Conservation (phyloP, 2,888 invertebrate genomes). For the Tribolium freemani region DNA sequence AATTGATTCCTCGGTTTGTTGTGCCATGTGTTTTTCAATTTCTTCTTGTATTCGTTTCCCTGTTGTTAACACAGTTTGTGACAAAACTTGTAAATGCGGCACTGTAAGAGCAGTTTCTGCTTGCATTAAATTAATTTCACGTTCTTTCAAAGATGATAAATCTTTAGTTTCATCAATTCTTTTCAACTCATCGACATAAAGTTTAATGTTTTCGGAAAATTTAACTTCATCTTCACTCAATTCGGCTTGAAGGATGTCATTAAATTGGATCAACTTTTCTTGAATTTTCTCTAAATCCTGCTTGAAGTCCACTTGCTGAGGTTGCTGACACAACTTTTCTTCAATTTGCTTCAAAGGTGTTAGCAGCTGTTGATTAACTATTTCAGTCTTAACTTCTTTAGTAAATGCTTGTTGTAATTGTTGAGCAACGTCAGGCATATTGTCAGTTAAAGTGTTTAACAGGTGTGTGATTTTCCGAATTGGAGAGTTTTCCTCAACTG, state of each 20-base stretch:
- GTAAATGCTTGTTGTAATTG: conserved; percentile 56
- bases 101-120: neutral
- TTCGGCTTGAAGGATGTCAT: neutral
- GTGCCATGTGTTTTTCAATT: neutral
- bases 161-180: conserved; percentile 1
- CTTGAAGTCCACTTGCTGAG: neutral
- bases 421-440: conserved; percentile 54
- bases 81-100: conserved; percentile 6
- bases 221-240: conserved; percentile 22
- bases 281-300: conserved; percentile 17
- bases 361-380: conserved; percentile 34
- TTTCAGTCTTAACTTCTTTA: conserved; percentile 50
- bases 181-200: conserved; percentile 18
- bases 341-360: conserved; percentile 25
- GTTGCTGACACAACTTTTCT: conserved; percentile 13
- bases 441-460: conserved; percentile 52
- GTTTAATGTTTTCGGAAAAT: conserved; percentile 21
- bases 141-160: neutral
- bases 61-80: neutral
- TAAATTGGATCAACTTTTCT: conserved; percentile 32
- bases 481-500: conserved; percentile 52
- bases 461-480: conserved; percentile 53
- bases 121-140: neutral
- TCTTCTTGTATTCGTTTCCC: conserved; percentile 2
- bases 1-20: neutral